Conservation (phyloP, 2,113 vertebrate species). For the Engraulis encrasicolus region DNA sequence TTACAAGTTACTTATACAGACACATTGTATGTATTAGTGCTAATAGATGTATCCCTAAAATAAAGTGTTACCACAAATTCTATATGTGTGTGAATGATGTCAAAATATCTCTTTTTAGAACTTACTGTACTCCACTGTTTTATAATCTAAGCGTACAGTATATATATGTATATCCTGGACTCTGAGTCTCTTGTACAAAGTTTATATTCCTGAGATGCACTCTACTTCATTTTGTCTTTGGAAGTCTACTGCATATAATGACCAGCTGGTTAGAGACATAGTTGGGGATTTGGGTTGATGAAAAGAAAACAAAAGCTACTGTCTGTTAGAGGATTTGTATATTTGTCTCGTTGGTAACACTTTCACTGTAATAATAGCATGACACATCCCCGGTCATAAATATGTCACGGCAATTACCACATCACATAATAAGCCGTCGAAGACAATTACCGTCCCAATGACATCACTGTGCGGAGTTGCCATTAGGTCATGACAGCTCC, state of each 20-base stretch:
- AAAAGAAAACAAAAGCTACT: not conserved
- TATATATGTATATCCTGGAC: no score
- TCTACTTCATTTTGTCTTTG: no score
- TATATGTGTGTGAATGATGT: no score
- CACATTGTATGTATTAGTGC: no score
- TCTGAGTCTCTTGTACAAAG: no score
- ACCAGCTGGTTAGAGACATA: not conserved
- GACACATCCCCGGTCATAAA: constrained; percentile 1
- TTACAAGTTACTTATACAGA: no score
- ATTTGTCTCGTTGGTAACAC: not conserved
- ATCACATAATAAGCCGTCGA: not conserved
- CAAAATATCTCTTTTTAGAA: no score
- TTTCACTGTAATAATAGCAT: not conserved
- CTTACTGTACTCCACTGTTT: no score
- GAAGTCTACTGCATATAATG: not conserved
- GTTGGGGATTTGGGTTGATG: not conserved
- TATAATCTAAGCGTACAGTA: no score
- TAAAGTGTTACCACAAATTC: no score
- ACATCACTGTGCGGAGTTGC: not conserved
- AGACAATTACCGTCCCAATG: not conserved
- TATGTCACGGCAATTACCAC: not conserved
- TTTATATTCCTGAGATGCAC: no score
- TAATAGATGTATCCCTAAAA: no score
- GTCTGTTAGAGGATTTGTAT: not conserved
- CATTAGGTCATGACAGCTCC: not conserved